Conservation (phyloP, 2,888 invertebrate species). For the Limnephilus rhombicus region DNA sequence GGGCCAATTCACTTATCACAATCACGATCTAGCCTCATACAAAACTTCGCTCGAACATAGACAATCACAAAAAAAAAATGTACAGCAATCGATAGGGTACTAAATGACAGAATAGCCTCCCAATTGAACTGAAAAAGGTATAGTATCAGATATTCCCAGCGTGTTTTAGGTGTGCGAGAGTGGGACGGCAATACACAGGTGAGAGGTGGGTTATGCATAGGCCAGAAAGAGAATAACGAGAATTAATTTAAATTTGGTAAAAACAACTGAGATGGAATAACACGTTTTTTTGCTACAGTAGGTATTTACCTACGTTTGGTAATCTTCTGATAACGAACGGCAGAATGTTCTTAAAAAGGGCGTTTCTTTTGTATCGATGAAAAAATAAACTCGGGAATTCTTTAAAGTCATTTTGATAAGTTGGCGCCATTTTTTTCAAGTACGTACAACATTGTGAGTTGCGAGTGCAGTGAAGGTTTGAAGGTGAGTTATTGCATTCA, state of each 20-base stretch:
- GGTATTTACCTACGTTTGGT: background rate
- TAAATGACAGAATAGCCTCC: background rate
- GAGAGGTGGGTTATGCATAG: background rate
- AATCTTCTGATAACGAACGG: background rate
- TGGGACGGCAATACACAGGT: slow-evolving; percentile 18
- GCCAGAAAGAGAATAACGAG: background rate
- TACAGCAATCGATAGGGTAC: background rate
- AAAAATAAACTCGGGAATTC: background rate
- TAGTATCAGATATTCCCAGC: background rate
- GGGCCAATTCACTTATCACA: background rate
- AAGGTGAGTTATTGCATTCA: background rate
- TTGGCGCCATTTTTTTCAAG: background rate
- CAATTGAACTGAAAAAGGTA: background rate
- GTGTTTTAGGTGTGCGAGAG: background rate
- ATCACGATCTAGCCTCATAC: background rate
- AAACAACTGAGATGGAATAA: background rate
- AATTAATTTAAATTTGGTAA: background rate
- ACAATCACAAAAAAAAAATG: background rate
- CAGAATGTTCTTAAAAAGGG: background rate
- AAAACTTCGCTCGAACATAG: background rate
- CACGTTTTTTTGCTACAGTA: background rate
- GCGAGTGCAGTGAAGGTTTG: background rate
- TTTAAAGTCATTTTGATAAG: background rate
- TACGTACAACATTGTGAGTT: background rate
- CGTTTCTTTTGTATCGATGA: background rate